A percentile compares a stretch with the other conserved stretches of the same genome.
These are phyloP conservation scores for Agriopis aurantiaria DNA, from an alignment of 2,888 invertebrate genomes.

Conservation along the genomic window DNA sequence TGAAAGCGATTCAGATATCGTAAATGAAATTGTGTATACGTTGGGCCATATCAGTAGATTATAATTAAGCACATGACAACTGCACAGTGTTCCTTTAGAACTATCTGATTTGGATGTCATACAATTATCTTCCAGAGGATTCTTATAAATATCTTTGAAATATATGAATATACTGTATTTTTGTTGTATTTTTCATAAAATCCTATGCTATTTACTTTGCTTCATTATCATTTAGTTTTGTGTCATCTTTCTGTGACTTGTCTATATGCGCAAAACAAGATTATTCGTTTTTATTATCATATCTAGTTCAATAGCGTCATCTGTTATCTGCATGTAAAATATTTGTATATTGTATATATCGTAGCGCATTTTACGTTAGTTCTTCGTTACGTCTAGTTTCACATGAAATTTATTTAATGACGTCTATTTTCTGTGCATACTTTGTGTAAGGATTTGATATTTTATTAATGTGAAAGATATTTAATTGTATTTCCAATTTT, in stretches of 20 bases:
- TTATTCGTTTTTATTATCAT: not conserved
- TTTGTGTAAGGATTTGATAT: too few species aligned
- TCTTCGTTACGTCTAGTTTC: not conserved
- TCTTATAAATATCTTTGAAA: constrained; percentile 45
- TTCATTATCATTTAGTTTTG: constrained; percentile 14
- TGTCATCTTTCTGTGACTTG: constrained; percentile 5
- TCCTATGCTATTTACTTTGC: constrained; percentile 30
- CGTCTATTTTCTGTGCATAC: not conserved
- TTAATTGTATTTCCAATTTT: not conserved
- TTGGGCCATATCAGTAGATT: constrained; percentile 27
- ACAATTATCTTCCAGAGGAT: constrained; percentile 26
- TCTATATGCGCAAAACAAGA: not conserved
- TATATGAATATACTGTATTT: constrained; percentile 24
- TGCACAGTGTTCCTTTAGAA: not conserved
- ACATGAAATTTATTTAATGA: not conserved
- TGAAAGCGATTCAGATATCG: not conserved
- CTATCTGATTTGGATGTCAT: constrained; percentile 8
- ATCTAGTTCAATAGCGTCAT: not conserved
- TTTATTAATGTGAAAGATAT: too few species aligned
- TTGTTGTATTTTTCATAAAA: constrained; percentile 6
- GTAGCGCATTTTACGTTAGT: constrained; percentile 1
- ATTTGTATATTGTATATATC: too few species aligned
- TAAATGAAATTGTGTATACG: constrained; percentile 11
- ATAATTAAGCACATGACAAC: not conserved
- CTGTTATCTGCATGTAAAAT: constrained; percentile 12